A percentile compares a stretch with the other conserved stretches of the same genome.
Evolutionary conservation across 2,797 vertebrate genomes (phyloP).

Genomic region (Enteromius radiatus): DNA sequence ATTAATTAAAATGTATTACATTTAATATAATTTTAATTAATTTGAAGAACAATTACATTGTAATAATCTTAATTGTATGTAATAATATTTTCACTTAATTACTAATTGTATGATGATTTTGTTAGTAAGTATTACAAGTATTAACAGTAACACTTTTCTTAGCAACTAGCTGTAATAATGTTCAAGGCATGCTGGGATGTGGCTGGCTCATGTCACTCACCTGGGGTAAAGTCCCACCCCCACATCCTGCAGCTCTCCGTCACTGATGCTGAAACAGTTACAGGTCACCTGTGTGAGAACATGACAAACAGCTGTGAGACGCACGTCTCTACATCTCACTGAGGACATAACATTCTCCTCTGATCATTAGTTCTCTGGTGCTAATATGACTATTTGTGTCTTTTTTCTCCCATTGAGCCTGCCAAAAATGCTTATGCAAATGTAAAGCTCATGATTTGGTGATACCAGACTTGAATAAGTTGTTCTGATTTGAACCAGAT

Average conservation of each 20-base stretch:
- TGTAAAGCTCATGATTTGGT: conserved; percentile 14
- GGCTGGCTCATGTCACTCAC: conserved; percentile 70
- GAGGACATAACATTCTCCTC: background rate
- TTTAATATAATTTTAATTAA: background rate
- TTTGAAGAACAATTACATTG: background rate
- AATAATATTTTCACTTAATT: background rate
- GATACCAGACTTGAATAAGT: background rate
- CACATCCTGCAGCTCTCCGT: conserved; percentile 92
- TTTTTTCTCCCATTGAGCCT: background rate
- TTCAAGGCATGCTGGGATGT: conserved; percentile 15
- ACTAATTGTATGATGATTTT: background rate
- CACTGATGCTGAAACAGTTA: conserved; percentile 96
- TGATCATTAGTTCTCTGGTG: background rate
- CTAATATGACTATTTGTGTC: background rate
- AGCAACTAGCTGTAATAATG: background rate
- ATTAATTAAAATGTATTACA: background rate
- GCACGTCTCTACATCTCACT: background rate
- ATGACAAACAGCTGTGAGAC: conserved; percentile 54
- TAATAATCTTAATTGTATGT: background rate
- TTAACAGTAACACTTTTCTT: background rate
- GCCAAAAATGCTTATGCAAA: background rate
- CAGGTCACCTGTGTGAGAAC: conserved; percentile 86
- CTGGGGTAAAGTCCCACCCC: conserved; percentile 96
- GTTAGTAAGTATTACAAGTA: background rate
- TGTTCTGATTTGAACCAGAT: conserved; percentile 18